phyloP scores from a whole-genome alignment of 35 echinoderm and acorn worm genomes.

The Heliocidaris erythrogramma region DNA sequence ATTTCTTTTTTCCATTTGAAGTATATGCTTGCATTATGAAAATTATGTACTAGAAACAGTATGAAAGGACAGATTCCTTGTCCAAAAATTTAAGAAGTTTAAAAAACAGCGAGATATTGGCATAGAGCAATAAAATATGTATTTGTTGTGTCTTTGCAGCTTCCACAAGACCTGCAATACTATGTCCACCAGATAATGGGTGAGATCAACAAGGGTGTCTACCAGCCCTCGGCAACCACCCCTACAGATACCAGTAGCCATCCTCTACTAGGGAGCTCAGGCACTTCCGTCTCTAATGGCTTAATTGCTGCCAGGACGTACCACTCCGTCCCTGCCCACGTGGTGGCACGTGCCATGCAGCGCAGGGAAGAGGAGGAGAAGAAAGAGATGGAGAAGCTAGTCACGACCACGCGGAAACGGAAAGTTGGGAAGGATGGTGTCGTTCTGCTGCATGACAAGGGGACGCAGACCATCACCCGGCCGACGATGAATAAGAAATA shows the following conservation, averaged over 20 bases:
- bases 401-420: constrained; percentile 66
- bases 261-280: constrained; percentile 59
- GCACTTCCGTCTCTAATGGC: constrained; percentile 55
- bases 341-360: constrained; percentile 91
- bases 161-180: constrained; percentile 99
- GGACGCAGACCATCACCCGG: constrained; percentile 73
- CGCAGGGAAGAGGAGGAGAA: constrained; percentile 85
- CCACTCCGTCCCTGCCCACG: constrained; percentile 86
- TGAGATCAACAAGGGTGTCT: constrained; percentile 57
- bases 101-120: not conserved
- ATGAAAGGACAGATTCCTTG: not conserved
- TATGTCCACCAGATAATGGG: constrained; percentile 98
- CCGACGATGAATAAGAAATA: constrained; percentile 60
- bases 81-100: not conserved
- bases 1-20: not conserved
- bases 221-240: constrained; percentile 45
- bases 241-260: constrained; percentile 61
- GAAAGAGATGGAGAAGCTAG: constrained; percentile 86
- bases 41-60: not conserved
- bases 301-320: constrained; percentile 75
- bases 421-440: constrained; percentile 46
- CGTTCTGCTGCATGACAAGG: constrained; percentile 85
- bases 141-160: constrained; percentile 49
- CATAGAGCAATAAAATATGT: not conserved
- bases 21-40: not conserved